Evolutionary conservation across 1,140 invertebrate species (phyloP).

Genomic region (Philotrypesis tridentata): DNA sequence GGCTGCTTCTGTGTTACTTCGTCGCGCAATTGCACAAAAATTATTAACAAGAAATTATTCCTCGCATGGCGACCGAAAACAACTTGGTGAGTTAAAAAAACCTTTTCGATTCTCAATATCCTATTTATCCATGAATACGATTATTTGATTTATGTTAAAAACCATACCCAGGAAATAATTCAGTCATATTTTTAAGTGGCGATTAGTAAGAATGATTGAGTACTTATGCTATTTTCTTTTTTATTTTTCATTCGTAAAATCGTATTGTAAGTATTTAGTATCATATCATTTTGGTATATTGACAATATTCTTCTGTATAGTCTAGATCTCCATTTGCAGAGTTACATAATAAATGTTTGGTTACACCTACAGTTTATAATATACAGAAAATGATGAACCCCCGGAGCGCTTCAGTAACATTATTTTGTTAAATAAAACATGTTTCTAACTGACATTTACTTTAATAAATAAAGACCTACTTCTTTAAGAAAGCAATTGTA

Average conservation of each 20-base stretch:
- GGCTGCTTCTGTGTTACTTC: slow-evolving; percentile 36
- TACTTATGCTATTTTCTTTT: not conserved
- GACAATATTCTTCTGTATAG: no score
- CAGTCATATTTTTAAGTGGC: not conserved
- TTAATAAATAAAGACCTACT: no score
- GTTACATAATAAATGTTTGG: slow-evolving; percentile 15
- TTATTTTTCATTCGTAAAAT: not conserved
- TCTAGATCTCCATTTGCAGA: not conserved
- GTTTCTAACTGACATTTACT: no score
- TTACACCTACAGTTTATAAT: not conserved
- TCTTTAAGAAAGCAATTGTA: no score
- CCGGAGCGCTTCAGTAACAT: no score
- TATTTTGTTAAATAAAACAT: no score
- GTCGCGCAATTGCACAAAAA: slow-evolving; percentile 31
- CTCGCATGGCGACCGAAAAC: not conserved
- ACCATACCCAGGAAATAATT: no score
- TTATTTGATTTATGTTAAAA: no score
- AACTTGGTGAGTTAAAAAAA: slow-evolving; percentile 19
- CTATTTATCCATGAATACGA: not conserved
- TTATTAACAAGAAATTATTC: slow-evolving; percentile 35
- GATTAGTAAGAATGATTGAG: not conserved
- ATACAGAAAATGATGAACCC: no score
- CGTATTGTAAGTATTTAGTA: no score
- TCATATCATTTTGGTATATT: no score
- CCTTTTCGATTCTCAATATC: not conserved